These are phyloP conservation scores for Pseudopleuronectes americanus DNA, from an alignment of 2,797 vertebrate genomes.

Conservation along the genomic window DNA sequence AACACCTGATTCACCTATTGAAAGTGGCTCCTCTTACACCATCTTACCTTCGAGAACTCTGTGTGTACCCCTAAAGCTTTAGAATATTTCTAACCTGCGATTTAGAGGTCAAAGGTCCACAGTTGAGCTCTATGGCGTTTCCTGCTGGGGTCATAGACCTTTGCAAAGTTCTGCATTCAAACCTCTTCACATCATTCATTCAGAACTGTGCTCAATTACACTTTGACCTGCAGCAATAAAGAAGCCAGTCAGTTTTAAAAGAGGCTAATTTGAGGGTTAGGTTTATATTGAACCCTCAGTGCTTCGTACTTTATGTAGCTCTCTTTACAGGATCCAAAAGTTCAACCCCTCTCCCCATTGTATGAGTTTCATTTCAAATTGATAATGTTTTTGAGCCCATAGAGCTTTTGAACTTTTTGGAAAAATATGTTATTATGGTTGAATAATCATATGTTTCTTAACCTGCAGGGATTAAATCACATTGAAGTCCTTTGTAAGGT, in stretches of 20 bases:
- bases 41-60: neutral
- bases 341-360: neutral
- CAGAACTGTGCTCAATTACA: neutral
- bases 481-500: neutral
- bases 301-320: neutral
- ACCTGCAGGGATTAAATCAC: slow-evolving; percentile 3
- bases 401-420: neutral
- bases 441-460: neutral
- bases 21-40: no score
- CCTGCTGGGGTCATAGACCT: neutral
- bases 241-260: slow-evolving; percentile 22
- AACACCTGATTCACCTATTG: no score
- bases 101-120: slow-evolving; percentile 2
- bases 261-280: neutral
- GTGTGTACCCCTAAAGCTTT: neutral
- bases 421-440: neutral
- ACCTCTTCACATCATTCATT: slow-evolving; percentile 1
- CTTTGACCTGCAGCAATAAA: slow-evolving; percentile 1
- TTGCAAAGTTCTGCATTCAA: neutral
- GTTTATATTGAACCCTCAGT: neutral
- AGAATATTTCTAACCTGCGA: neutral
- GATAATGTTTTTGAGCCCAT: no score
- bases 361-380: neutral
- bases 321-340: neutral
- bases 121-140: neutral